A percentile compares a stretch with the other conserved stretches of the same genome.
These are phyloP conservation scores for Barypeithes pellucidus DNA, from an alignment of 2,888 invertebrate species.

Conservation along the genomic window DNA sequence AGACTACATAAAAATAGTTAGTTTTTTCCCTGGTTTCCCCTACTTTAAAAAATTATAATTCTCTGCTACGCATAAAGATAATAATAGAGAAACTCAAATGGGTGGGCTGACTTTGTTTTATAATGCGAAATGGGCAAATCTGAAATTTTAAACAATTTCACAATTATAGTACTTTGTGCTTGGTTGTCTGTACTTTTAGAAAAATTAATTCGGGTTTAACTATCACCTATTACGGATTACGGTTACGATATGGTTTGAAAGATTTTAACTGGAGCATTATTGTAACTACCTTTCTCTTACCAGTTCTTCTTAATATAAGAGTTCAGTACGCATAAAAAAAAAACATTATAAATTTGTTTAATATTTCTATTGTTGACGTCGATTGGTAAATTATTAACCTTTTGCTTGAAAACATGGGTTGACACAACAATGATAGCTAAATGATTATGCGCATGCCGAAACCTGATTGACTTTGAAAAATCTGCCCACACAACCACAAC, in stretches of 20 bases:
- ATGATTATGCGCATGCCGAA: too few species aligned
- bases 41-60: constrained; percentile 4
- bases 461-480: too few species aligned
- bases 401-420: too few species aligned
- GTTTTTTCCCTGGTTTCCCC: not conserved
- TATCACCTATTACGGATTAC: not conserved
- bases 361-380: too few species aligned
- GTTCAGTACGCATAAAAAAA: too few species aligned
- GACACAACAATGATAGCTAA: too few species aligned
- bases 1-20: too few species aligned
- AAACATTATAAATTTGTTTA: too few species aligned
- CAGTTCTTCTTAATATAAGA: not conserved
- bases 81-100: constrained; percentile 6
- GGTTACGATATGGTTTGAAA: constrained; percentile 6
- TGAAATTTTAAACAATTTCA: not conserved
- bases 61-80: constrained; percentile 9
- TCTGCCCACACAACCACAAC: too few species aligned
- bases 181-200: not conserved
- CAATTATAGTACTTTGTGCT: constrained; percentile 6
- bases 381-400: too few species aligned
- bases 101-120: not conserved
- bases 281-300: not conserved
- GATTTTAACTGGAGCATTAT: not conserved
- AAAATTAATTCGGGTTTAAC: not conserved
- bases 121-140: not conserved